These are phyloP conservation scores for Ellobius talpinus DNA, from an alignment of 2,113 vertebrate species.

Conservation along the genomic window DNA sequence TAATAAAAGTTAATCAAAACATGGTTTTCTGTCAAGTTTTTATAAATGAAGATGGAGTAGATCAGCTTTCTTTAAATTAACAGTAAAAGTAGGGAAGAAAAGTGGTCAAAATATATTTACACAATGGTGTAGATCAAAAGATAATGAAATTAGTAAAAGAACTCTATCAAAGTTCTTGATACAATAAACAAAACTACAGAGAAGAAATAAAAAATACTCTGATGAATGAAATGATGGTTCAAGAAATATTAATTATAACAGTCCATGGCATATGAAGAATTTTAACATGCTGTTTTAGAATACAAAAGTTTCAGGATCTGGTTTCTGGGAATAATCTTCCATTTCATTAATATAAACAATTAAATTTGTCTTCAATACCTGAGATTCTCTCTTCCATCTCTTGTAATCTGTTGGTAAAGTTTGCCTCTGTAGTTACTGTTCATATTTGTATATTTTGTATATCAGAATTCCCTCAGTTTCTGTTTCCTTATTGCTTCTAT, in stretches of 20 bases:
- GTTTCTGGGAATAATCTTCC: not conserved
- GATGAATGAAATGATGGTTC: not conserved
- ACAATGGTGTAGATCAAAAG: not conserved
- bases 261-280: not conserved
- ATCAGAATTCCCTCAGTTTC: not conserved
- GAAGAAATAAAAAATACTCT: not conserved
- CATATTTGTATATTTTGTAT: not conserved
- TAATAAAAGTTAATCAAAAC: not conserved
- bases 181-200: not conserved
- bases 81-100: not conserved
- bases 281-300: not conserved
- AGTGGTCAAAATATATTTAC: not conserved
- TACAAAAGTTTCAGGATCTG: too few relatives aligned
- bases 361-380: not conserved
- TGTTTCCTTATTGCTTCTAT: not conserved
- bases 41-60: not conserved
- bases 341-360: not conserved
- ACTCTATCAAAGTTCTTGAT: not conserved
- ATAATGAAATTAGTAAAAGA: not conserved
- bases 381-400: not conserved
- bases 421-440: not conserved
- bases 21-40: not conserved
- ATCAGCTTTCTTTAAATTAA: not conserved
- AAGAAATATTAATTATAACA: not conserved
- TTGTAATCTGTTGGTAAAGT: not conserved